Percentiles rank a stretch among this genome's conserved stretches.
phyloP scores from a whole-genome alignment of 2,113 vertebrate genomes.

The Poicephalus meyeri region DNA sequence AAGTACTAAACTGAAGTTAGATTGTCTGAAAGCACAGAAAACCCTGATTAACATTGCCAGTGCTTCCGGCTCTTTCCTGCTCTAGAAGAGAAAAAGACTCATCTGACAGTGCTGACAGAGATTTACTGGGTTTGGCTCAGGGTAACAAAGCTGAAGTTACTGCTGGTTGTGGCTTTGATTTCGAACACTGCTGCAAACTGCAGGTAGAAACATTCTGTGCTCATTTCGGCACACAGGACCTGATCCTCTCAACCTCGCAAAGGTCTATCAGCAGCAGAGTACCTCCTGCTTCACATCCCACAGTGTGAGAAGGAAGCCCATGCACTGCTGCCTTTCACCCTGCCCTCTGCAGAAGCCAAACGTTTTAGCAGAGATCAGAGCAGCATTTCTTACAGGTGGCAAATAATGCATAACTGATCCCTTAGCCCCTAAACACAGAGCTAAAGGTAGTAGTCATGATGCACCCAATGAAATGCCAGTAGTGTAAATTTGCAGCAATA shows the following conservation, averaged over 20 bases:
- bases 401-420: neutral
- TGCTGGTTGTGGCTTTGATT: conserved; percentile 1
- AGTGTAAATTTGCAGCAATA: neutral
- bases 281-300: neutral
- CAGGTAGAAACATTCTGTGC: neutral
- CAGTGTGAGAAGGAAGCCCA: neutral
- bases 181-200: conserved; percentile 7
- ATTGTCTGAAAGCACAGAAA: neutral
- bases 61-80: neutral
- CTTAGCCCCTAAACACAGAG: neutral
- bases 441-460: rapidly evolving
- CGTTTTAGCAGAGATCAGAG: neutral
- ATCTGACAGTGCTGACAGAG: rapidly evolving
- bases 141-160: neutral
- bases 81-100: neutral
- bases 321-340: rapidly evolving
- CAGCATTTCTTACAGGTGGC: neutral
- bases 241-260: neutral
- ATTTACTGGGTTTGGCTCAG: neutral
- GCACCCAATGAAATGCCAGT: rapidly evolving
- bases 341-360: neutral
- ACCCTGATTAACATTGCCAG: neutral
- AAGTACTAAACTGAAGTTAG: neutral
- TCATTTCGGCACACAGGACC: neutral
- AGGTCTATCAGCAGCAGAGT: neutral